A percentile compares a stretch with the other conserved stretches of the same genome.
These are phyloP conservation scores for Cavia porcellus DNA, from an alignment of 2,113 vertebrate genomes.

Conservation along the genomic window DNA sequence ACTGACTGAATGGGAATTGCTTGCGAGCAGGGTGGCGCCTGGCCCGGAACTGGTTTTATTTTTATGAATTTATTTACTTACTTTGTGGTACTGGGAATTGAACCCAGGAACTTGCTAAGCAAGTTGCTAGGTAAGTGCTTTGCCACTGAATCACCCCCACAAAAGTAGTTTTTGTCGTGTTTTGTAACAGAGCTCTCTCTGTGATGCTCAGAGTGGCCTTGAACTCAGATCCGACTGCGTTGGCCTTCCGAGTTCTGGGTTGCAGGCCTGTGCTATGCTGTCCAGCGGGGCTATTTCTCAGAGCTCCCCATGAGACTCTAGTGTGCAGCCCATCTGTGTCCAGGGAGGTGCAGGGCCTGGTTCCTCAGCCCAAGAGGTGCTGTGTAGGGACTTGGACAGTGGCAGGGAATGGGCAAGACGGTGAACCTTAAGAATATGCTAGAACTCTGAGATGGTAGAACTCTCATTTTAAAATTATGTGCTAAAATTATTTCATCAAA, in stretches of 20 bases:
- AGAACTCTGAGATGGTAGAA: background rate
- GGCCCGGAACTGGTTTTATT: rapidly evolving
- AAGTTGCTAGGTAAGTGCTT: background rate
- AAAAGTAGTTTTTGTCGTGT: background rate
- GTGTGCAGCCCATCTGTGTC: background rate
- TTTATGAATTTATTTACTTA: background rate
- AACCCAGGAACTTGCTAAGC: background rate
- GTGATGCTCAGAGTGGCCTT: background rate
- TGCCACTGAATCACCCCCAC: background rate
- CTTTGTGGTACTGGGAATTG: background rate
- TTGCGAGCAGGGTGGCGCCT: background rate
- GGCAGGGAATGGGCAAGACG: rapidly evolving
- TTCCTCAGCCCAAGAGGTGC: background rate
- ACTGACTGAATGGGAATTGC: background rate
- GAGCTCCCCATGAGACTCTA: background rate
- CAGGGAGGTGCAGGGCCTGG: rapidly evolving
- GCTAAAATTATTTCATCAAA: background rate
- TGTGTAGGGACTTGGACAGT: background rate
- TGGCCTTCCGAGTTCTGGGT: background rate
- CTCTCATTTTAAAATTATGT: background rate
- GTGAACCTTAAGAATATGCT: background rate
- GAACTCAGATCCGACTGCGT: background rate
- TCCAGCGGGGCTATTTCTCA: background rate
- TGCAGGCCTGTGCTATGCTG: background rate
- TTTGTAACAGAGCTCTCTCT: background rate